Evolutionary conservation across 1,140 invertebrate species (phyloP), one percentile per base, ranked within the genome.

Genomic region (Drosophila paulistorum): DNA sequence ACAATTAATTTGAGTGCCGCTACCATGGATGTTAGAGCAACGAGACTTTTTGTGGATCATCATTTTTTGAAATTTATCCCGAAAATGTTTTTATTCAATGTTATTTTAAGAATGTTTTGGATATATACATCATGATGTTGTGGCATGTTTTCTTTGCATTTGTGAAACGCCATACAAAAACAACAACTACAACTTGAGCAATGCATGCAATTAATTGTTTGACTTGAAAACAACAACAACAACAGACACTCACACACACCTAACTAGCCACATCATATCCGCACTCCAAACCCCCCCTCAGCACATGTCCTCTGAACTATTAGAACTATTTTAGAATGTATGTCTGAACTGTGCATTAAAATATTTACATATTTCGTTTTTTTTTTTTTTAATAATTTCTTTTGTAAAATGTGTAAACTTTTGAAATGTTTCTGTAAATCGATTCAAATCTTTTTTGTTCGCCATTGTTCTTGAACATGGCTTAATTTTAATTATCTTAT

Each of bases 91-190:
- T 51, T 78, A 71, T 80, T 57, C 76, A 73, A 71, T 72, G 48
- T 68, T 79, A 54, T 69, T 72, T 77, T 77, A 65, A 77, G 65
- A 63, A 72, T 30, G 6, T 68, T 58, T 79, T 61, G 79, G 84
- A 83, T 37, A 74, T 74, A 69, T 69, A 80, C 45, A 51, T 37
- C 35, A 51, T 51, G 45, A 62, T 77, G 60, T 84, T 80, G 68
- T 77, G 77, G 80, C 84, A 83, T 86, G 83, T 83, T 71, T 78
- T 76, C 68, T 82, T 87, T 83, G 83, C 82, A 87, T 79, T 82
- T 87, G 83, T 82, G 82, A 85, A 81, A 71, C 83, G 71, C 68
- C 64, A 76, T 75, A 85, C 67, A 69, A 63, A 69, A 69, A 60
- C 37, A 71, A 63, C 30, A 51, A 59, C 37, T 61, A 58, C 77